These are phyloP conservation scores for Callopanchax toddi DNA, from an alignment of 2,113 vertebrate species.

Conservation along the genomic window DNA sequence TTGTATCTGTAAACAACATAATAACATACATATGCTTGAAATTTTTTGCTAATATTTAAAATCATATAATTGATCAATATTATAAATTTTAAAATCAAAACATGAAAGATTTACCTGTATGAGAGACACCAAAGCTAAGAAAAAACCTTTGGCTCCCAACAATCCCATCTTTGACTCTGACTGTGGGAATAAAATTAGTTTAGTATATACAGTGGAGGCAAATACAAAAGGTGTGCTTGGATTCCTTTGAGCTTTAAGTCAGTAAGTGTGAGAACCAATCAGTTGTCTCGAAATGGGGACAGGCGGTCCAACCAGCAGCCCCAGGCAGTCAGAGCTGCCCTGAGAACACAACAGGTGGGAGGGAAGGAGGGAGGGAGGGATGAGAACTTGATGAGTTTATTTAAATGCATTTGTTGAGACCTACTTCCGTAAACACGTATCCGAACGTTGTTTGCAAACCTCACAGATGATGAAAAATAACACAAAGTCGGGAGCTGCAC, in stretches of 20 bases:
- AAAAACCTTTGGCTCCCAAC: slow-evolving; percentile 71
- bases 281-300: slow-evolving; percentile 56
- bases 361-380: slow-evolving; percentile 33
- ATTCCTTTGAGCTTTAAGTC: slow-evolving; percentile 73
- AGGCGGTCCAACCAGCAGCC: slow-evolving; percentile 61
- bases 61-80: background rate
- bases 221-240: slow-evolving; percentile 73
- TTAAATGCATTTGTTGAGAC: too few relatives aligned
- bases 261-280: slow-evolving; percentile 74
- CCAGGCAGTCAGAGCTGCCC: slow-evolving; percentile 43
- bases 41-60: background rate
- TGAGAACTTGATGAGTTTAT: slow-evolving; percentile 15
- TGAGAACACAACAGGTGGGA: slow-evolving; percentile 49
- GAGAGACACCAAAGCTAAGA: slow-evolving; percentile 68
- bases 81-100: background rate
- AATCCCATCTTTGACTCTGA: slow-evolving; percentile 78
- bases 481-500: too few relatives aligned
- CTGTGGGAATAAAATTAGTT: slow-evolving; percentile 69
- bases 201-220: slow-evolving; percentile 67
- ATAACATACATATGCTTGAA: background rate
- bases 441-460: too few relatives aligned
- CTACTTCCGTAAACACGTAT: too few relatives aligned
- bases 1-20: slow-evolving; percentile 67
- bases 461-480: too few relatives aligned
- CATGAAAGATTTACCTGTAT: slow-evolving; percentile 70